Evolutionary conservation across 2,888 invertebrate genomes (phyloP), one percentile per base, ranked within the genome.

Genomic region (Parelbella ahira): DNA sequence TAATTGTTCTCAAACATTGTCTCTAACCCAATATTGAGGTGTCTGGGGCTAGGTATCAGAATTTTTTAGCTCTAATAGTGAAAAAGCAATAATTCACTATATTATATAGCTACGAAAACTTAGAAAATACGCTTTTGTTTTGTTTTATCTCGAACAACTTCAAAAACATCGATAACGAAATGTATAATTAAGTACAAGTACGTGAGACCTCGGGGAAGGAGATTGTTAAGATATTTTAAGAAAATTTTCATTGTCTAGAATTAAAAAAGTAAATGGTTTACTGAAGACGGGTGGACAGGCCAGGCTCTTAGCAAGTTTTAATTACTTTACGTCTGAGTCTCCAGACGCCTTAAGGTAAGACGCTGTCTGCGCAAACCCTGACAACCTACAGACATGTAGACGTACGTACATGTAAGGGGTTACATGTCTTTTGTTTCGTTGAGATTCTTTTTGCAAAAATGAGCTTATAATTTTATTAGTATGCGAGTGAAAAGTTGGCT

Each of bases 221-320:
- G n/a, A 6, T 18, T n/a, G 4, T 11, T n/a, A 10, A n/a, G 25
- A 36, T 10, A 12, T 25, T 18, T 10, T 4, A n/a, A 24, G 9
- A 19, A 15, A 25, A 36, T 27, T 18, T 25, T 34, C 24, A 11
- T 25, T 27, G 19, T 27, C 11, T 27, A 19, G 24, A 30, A 39
- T 39, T 38, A 30, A 39, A n/a, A 39, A 38, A 10, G 37, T 38
- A 38, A 38, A 30, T 30, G 24, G 30, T 19, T 20, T 30, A 25
- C 34, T 10, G 13, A 34, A 30, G 27, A 30, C 32, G 32, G 37
- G 44, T 39, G 47, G 41, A 44, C 44, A 43, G 41, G 44, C 33
- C 41, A 20, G 42, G 45, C 41, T 46, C 41, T 47, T 41, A 37
- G 47, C 33, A 47, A 47, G 47, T 47, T 47, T 47, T 47, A 47